A percentile compares a stretch with the other conserved stretches of the same genome.
phyloP scores from a whole-genome alignment of 92 coral and sea anemone species.

The Umimayanthus kanabou region DNA sequence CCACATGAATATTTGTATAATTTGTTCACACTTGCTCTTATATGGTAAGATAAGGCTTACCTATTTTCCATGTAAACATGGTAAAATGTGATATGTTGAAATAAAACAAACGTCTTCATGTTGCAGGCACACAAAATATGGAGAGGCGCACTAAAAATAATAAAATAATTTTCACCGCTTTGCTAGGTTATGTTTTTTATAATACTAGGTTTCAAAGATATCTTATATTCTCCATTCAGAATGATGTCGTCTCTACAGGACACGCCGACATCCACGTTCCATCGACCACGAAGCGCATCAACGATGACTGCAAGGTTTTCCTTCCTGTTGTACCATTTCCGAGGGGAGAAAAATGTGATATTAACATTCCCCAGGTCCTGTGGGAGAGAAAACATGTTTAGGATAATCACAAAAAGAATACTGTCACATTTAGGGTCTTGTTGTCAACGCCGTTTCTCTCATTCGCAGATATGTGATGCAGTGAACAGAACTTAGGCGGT shows the following conservation, averaged over 20 bases:
- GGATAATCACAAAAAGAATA: no score
- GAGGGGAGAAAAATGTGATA: constrained; percentile 78
- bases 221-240: constrained; percentile 73
- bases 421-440: background rate
- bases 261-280: constrained; percentile 76
- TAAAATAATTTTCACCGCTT: background rate
- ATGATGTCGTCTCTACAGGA: constrained; percentile 90
- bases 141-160: no score
- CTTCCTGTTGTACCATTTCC: constrained; percentile 73
- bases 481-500: no score
- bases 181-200: background rate
- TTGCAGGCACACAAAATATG: no score
- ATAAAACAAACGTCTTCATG: no score
- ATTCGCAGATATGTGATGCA: no score
- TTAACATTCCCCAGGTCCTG: constrained; percentile 91
- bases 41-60: no score
- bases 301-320: constrained; percentile 82
- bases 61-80: no score
- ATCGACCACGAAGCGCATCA: constrained; percentile 68
- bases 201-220: constrained; percentile 56
- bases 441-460: background rate
- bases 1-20: no score
- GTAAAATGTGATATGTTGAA: no score
- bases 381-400: background rate
- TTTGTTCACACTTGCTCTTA: no score